A percentile compares a stretch with the other conserved stretches of the same genome.
phyloP scores from a whole-genome alignment of 2,113 vertebrate genomes.

The Erythrolamprus reginae region DNA sequence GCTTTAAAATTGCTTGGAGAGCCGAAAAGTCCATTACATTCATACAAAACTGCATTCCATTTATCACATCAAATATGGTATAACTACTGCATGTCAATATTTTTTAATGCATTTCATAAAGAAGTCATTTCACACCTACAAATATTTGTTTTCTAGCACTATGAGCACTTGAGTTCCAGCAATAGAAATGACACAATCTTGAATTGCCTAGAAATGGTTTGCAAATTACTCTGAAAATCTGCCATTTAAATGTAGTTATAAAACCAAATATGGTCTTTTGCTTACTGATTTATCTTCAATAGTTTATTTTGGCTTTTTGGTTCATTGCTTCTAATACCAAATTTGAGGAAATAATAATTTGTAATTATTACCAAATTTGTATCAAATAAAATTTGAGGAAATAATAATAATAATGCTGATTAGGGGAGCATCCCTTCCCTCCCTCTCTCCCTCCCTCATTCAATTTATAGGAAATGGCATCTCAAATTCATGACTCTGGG shows the following conservation, averaged over 20 bases:
- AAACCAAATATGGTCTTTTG: background rate
- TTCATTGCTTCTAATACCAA: background rate
- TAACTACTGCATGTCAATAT: background rate
- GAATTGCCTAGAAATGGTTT: background rate
- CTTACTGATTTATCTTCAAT: background rate
- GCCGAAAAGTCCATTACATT: background rate
- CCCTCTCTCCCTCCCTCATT: too few relatives aligned
- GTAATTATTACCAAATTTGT: too few relatives aligned
- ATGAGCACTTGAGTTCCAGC: background rate
- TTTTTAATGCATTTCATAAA: background rate
- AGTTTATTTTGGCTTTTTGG: background rate
- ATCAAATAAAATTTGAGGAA: too few relatives aligned
- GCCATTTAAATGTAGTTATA: background rate
- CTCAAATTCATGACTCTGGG: too few relatives aligned
- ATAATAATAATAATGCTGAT: too few relatives aligned
- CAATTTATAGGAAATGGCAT: too few relatives aligned
- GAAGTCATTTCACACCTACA: background rate
- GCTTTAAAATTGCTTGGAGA: background rate
- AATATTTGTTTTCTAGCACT: background rate
- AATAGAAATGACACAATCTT: background rate
- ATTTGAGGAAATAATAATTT: background rate
- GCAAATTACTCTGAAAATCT: background rate
- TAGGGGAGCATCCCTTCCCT: too few relatives aligned
- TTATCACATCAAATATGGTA: background rate
- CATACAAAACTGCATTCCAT: background rate